Evolutionary conservation across 2,113 vertebrate genomes (phyloP), one percentile per base, ranked within the genome.

Genomic region (Spea multiplicata): DNA sequence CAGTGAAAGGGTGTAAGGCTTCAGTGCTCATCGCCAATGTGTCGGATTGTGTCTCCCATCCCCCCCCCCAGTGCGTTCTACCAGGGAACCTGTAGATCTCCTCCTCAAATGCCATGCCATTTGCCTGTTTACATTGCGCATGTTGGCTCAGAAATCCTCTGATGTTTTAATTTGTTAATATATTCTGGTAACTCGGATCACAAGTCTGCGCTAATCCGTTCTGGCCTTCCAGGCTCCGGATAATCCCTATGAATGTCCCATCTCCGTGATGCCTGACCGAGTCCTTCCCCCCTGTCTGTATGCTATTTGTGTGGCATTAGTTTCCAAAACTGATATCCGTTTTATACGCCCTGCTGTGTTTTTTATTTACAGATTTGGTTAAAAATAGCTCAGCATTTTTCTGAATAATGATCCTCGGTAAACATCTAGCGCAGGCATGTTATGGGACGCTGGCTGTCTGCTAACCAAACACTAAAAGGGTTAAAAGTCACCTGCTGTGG

Each of bases 171-270:
- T 83, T 87, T 71, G 77, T 83, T 81, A 75, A 78, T 78, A 79
- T 83, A 86, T 84, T 86, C 81, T 80, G 44, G 75, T 81, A 71
- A 44, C 81, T 80, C n/a, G 14, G 73, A 65, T 83, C 84, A 44
- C 83, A 88, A 73, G 82, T 80, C 81, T 85, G 81, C 87, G 76
- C 78, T 84, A 81, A 86, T 85, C 84, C 74, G 76, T 0, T 82
- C 76, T 83, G 83, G 87, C 84, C 85, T 84, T 82, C 82, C 84
- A 82, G 83, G 84, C 85, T 84, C 81, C 80, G 81, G 73, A 82
- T 89, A 87, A 84, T 86, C 83, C 86, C 79, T 76, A 88, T 81
- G 78, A 86, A 75, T 85, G 44, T 85, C 82, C 77, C 65, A 82
- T 82, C 57, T 82, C 77, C 82, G 78, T 76, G 10, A 82, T 83